Base-by-base conservation (phyloP, 2,888 invertebrate genomes). In the Caenorhabditis plicata region DNA sequence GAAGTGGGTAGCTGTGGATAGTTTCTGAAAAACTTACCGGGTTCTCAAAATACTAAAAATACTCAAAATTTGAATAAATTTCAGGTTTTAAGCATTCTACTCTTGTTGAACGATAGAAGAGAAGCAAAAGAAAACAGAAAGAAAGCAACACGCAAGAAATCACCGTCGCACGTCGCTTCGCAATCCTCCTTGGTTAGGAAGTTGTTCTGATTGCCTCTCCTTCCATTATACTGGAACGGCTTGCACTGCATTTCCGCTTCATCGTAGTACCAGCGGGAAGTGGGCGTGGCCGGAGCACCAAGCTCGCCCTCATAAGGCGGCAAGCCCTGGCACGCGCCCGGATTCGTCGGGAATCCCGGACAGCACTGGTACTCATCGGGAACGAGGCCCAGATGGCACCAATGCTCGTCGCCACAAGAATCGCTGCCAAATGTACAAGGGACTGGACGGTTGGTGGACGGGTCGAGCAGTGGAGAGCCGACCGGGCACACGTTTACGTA, bases 151-250 rank as follows among this genome's bases (percentile, higher is more conserved):
- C 8, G 20, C 9, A 19, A 3, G 19, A 19, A n/a, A 33, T 19
- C 39, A 79, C 79, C 80, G 20, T 66, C 61, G 49, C 80, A 80
- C 11, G 71, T 70, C 15, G 61, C 64, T 25, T 65, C 72, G 50
- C 80, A 80, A 55, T 81, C 75, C 29, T 72, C 68, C 41, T 56
- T 45, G 4, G 73, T 74, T 31, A 77, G 49, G 58, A 77, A 79
- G 52, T 78, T 76, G 51, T 79, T 81, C 56, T 80, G 77, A 47
- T 75, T 77, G 44, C 77, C 77, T 44, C 56, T 55, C 9, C 74
- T 39, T 46, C 78, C 78, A 42, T 75, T 70, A 52, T 73, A 78
- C 9, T 51, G 56, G 51, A 78, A 78, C 46, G 64, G 56, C 43
- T 70, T 58, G 57, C 78, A 78, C 13, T 51, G 46, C 67, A 64